A percentile compares a stretch with the other conserved stretches of the same genome.
Conservation (phyloP, 1,140 invertebrate species). For the Ceratina australensis region DNA sequence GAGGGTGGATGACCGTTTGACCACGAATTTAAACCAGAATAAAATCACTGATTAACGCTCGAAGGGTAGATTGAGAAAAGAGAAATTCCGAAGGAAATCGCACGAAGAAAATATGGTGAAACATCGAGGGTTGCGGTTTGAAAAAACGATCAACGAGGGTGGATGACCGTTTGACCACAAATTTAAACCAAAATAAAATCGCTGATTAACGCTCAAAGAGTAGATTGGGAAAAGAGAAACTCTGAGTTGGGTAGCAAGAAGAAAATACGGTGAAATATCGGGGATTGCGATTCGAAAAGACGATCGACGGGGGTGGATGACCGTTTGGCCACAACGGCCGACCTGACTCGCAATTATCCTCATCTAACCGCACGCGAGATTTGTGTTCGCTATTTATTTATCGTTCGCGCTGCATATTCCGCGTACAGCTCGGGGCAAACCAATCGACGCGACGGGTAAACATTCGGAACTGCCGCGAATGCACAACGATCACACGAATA, state of each 20-base stretch:
- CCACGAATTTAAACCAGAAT: no score
- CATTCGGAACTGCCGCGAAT: slow-evolving; percentile 27
- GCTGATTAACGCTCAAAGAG: background rate
- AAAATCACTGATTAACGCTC: background rate
- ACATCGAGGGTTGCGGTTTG: no score
- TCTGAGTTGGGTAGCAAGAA: no score
- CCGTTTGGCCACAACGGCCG: slow-evolving; percentile 50
- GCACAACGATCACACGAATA: background rate
- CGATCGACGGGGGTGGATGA: slow-evolving; percentile 24
- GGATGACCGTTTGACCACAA: no score
- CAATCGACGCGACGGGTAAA: slow-evolving; percentile 58
- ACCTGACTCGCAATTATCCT: slow-evolving; percentile 61
- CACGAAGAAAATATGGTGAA: no score
- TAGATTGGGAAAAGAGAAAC: background rate
- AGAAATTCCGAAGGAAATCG: no score
- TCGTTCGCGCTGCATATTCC: slow-evolving; percentile 60
- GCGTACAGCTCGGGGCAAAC: slow-evolving; percentile 49
- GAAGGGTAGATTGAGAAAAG: background rate
- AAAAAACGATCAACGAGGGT: no score
- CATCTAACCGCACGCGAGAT: slow-evolving; percentile 55
- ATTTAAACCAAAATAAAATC: no score
- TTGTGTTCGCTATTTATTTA: slow-evolving; percentile 67
- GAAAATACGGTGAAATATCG: no score
- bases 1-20: no score
- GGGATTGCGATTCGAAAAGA: background rate